phyloP scores from a whole-genome alignment of 1,140 invertebrate genomes.

The Chironomus striatipennis region DNA sequence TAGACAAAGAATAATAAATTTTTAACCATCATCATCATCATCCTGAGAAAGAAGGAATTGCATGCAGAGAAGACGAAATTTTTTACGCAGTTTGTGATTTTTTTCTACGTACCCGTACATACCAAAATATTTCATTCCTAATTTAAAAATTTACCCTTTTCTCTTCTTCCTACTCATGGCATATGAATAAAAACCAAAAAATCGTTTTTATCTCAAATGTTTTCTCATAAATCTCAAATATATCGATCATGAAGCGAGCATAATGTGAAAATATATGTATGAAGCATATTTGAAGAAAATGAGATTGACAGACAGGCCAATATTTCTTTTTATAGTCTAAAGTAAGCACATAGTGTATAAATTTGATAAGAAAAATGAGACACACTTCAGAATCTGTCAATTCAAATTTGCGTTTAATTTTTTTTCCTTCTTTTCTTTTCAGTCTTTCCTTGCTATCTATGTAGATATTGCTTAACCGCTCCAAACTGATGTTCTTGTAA shows the following conservation, averaged over 20 bases:
- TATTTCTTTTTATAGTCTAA: not conserved
- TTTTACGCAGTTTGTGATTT: conserved; percentile 7
- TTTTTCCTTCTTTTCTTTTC: not conserved
- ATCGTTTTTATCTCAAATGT: no score
- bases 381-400: conserved; percentile 1
- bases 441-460: not conserved
- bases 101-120: not conserved
- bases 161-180: not conserved
- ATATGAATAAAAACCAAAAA: no score
- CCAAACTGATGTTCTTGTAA: no score
- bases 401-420: not conserved
- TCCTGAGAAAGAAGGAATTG: not conserved
- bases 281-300: not conserved
- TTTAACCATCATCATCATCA: not conserved
- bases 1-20: not conserved
- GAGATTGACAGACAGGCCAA: conserved; percentile 5
- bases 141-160: not conserved
- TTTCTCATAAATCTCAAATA: not conserved
- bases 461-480: no score
- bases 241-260: not conserved
- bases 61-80: conserved; percentile 6
- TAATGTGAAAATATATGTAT: no score
- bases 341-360: not conserved
- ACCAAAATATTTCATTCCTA: no score
- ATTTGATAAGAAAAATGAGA: conserved; percentile 14